Evolutionary conservation across 1,140 invertebrate genomes (phyloP), one percentile per base, ranked within the genome.

Genomic region (Heliconius himera): DNA sequence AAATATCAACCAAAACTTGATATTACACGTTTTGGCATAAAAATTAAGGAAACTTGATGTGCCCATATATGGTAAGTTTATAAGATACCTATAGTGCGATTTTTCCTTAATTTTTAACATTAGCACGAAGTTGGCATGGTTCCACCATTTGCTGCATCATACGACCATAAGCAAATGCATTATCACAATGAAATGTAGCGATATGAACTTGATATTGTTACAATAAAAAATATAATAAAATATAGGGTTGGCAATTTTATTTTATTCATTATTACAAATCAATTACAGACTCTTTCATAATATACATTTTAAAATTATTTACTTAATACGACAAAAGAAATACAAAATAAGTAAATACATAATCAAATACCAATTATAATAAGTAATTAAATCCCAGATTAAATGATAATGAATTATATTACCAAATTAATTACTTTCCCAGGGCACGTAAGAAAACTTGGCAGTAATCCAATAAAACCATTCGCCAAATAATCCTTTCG

Each of bases 381-480:
- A 11, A 66, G 9, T 66, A 29, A 26, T 4, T 29, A 29, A 66
- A 66, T 29, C 60, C 26, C 60, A 66, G 60, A 66, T 29, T 66
- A 29, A 26, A 66, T 66, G 70, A 72, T 22, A 72, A 38, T 72
- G 36, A 72, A 72, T 72, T 72, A 38, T 72, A 74, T 74, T 74
- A 74, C 18, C 73, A 54, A 74, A 74, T 49, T 74, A 74, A 74
- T 74, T 74, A 74, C 73, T 74, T 33, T 74, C n/a, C 73, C 46
- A 74, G 26, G 26, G 38, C 73, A 74, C 49, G 73, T 74, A 70
- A 56, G 70, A 13, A 49, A 81, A 76, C 74, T 81, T 81, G 80
- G 80, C 80, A 72, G 70, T 71, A 79, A 78, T 66, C 80, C 80
- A 81, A 81, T 73, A 81, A 75, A 75, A 78, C 73, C 80, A 76